phyloP scores from a whole-genome alignment of 2,888 invertebrate genomes.

The Drosophila melanosoma region DNA sequence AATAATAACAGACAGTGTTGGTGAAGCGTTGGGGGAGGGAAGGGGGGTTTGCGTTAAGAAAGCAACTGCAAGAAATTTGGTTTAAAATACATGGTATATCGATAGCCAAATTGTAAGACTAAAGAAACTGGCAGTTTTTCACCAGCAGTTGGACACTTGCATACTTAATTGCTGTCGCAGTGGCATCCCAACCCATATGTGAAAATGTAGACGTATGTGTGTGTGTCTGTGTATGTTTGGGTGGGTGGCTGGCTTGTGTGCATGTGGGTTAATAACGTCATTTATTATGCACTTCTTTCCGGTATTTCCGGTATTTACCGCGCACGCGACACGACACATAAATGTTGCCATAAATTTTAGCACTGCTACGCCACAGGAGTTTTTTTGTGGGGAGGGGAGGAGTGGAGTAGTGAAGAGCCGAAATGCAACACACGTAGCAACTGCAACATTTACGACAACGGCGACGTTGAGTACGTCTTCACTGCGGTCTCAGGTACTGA shows the following conservation, averaged over 20 bases:
- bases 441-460: slow-evolving; percentile 39
- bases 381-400: not conserved
- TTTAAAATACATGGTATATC: slow-evolving; percentile 29
- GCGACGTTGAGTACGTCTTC: slow-evolving; percentile 56
- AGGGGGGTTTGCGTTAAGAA: not conserved
- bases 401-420: not conserved
- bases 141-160: slow-evolving; percentile 49
- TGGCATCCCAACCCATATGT: not conserved
- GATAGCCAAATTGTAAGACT: slow-evolving; percentile 29
- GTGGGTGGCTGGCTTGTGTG: slow-evolving; percentile 30
- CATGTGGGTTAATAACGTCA: slow-evolving; percentile 81
- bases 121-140: slow-evolving; percentile 11
- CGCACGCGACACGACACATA: slow-evolving; percentile 82
- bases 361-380: slow-evolving; percentile 65
- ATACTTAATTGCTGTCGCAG: slow-evolving; percentile 49
- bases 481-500: slow-evolving; percentile 67
- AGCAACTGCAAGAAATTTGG: not conserved
- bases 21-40: no score
- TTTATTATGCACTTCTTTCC: slow-evolving; percentile 81
- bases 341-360: slow-evolving; percentile 79
- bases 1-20: slow-evolving; percentile 23
- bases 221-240: slow-evolving; percentile 3
- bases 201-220: not conserved
- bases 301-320: slow-evolving; percentile 80
- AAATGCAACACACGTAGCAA: slow-evolving; percentile 72